Base-by-base conservation (phyloP, 2,113 vertebrate species). In the Thalassoma bifasciatum region DNA sequence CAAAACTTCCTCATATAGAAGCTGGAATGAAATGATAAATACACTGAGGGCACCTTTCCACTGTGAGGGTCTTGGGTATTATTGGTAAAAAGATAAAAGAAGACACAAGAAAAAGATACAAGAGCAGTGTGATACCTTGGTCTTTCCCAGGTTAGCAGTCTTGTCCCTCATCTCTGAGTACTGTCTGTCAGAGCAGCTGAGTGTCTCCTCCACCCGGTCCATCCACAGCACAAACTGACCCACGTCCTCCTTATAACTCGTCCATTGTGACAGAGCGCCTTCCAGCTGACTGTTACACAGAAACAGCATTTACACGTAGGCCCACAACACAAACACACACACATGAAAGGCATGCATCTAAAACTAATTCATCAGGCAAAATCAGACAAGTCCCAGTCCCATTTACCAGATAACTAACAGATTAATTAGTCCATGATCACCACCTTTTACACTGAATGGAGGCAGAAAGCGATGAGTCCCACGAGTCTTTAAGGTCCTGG, bases 371-470 rank as follows among this genome's bases (percentile, higher is more conserved):
- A 76, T 85, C 73, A 83, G 60, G 54, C 49, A 53, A 44, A 87
- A 83, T 51, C 13, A 51, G 80, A 83, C 66, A 80, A 57, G 51
- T 77, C 34, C 36, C 54, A 13, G 23, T 16, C 46, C 30, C 58
- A 77, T 79, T 66, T 19, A 75, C 74, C 66, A 64, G 44, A 13
- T 52, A 17, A 47, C 13, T 44, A 75, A 79, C 68, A 71, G 53
- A 72, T 37, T 51, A 60, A 73, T 65, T 58, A 23, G 17, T 59
- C 62, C 1, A 61, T 60, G 72, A 40, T 81, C 59, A 89, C 44
- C 40, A 98, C 98, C 98, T 99, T 93, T 99, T 99, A 85, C 97
- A 98, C 40, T 95, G 95, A 71, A 99, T 98, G 19, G 93, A 97
- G 40, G 94, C 89, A 26, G 96, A 97, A 16, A 96, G 89, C 72